Evolutionary conservation across 2,888 invertebrate genomes (phyloP).

Genomic region (Archips xylosteana): DNA sequence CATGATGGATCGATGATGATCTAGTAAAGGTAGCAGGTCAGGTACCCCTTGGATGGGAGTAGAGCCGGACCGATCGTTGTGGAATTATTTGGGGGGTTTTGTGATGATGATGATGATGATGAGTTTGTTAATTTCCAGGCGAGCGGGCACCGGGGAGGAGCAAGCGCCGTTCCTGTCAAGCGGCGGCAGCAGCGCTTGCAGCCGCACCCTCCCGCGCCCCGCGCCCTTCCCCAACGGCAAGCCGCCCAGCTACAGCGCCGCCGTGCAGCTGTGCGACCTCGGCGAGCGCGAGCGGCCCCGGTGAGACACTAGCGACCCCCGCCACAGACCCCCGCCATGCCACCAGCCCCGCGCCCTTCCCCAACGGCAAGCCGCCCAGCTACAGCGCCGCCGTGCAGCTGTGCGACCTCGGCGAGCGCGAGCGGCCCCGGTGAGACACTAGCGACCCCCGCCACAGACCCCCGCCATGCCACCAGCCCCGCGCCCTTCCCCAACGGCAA

Average conservation of each 20-base stretch:
- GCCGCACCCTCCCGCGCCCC: slow-evolving; percentile 80
- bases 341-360: neutral
- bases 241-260: slow-evolving; percentile 84
- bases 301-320: slow-evolving; percentile 46
- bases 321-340: neutral
- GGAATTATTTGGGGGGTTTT: no score
- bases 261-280: slow-evolving; percentile 84
- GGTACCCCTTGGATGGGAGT: no score
- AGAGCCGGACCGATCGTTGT: no score
- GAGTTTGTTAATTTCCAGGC: slow-evolving; percentile 75
- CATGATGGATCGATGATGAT: no score
- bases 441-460: neutral
- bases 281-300: slow-evolving; percentile 66
- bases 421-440: slow-evolving; percentile 61
- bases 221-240: slow-evolving; percentile 89
- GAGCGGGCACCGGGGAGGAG: slow-evolving; percentile 93
- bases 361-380: neutral
- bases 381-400: slow-evolving; percentile 14
- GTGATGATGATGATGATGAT: neutral
- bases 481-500: no score
- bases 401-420: slow-evolving; percentile 40
- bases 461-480: no score
- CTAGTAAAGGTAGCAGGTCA: no score
- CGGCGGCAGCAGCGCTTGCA: slow-evolving; percentile 79
- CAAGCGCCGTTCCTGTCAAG: slow-evolving; percentile 91